Percentiles rank a stretch among this genome's conserved stretches.
Conservation (phyloP, 1,140 invertebrate species). For the Heliconius nattereri region DNA sequence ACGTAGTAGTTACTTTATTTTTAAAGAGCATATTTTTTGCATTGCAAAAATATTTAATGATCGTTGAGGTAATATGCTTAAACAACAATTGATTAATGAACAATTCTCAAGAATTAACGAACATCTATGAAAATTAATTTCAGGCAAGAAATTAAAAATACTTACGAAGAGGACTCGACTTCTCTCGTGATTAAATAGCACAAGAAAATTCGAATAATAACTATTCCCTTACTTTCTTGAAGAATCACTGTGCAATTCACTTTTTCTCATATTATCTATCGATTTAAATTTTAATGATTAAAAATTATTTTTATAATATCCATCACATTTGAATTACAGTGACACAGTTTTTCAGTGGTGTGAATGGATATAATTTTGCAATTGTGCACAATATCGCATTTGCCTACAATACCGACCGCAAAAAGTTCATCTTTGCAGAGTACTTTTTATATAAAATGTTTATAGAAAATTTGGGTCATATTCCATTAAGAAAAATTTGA, state of each 20-base stretch:
- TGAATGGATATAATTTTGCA: conserved; percentile 19
- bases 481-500: not conserved
- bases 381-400: conserved; percentile 41
- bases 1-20: not conserved
- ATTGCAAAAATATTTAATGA: not conserved
- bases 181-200: not conserved
- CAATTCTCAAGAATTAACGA: not conserved
- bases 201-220: too few relatives aligned
- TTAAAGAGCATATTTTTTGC: not conserved
- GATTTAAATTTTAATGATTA: too few relatives aligned
- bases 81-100: not conserved
- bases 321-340: too few relatives aligned
- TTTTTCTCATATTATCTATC: too few relatives aligned
- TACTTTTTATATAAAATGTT: conserved; percentile 47
- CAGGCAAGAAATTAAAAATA: not conserved
- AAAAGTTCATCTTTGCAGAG: conserved; percentile 52
- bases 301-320: too few relatives aligned
- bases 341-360: too few relatives aligned
- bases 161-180: not conserved
- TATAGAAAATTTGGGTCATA: conserved; percentile 38
- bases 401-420: conserved; percentile 49
- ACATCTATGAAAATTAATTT: not conserved
- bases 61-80: not conserved
- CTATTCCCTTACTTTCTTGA: too few relatives aligned
- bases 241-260: too few relatives aligned